These are phyloP conservation scores for Champsocephalus esox DNA, from an alignment of 2,797 vertebrate species.

Conservation along the genomic window DNA sequence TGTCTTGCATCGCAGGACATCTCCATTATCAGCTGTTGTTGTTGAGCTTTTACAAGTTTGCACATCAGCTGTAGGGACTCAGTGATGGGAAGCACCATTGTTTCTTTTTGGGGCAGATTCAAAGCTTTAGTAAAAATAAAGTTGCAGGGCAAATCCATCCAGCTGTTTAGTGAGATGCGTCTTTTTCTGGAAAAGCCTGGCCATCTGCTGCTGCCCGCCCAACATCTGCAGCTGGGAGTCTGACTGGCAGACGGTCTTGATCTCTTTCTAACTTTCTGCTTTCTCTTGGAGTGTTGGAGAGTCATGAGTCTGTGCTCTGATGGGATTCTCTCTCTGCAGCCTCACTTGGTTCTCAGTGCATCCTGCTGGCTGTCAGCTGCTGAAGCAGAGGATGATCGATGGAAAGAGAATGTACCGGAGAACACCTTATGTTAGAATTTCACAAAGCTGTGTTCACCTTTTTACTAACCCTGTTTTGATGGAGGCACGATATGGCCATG, in stretches of 20 bases:
- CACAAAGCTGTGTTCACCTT: too few relatives aligned
- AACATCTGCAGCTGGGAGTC: conserved; percentile 38
- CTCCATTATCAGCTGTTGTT: background rate
- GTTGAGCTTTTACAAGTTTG: conserved; percentile 13
- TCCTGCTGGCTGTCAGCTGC: conserved; percentile 3
- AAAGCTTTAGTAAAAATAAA: background rate
- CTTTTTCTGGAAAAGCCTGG: conserved; percentile 24
- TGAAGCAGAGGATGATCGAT: background rate
- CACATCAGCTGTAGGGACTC: background rate
- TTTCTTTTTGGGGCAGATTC: conserved; percentile 18
- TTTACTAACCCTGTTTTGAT: too few relatives aligned
- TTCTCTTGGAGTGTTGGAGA: background rate
- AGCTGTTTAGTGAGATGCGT: conserved; percentile 45
- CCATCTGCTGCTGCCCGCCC: conserved; percentile 43
- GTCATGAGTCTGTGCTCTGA: background rate
- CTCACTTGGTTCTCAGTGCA: conserved; percentile 1
- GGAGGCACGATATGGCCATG: too few relatives aligned
- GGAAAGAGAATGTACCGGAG: too few relatives aligned
- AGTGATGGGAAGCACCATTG: background rate
- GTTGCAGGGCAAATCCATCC: conserved; percentile 31
- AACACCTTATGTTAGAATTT: too few relatives aligned
- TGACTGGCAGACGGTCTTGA: background rate
- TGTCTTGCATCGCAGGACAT: background rate
- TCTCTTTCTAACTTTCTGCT: conserved; percentile 8
- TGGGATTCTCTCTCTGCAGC: background rate